Conservation (phyloP, 2,888 invertebrate genomes). For the Rhaphigaster nebulosa region DNA sequence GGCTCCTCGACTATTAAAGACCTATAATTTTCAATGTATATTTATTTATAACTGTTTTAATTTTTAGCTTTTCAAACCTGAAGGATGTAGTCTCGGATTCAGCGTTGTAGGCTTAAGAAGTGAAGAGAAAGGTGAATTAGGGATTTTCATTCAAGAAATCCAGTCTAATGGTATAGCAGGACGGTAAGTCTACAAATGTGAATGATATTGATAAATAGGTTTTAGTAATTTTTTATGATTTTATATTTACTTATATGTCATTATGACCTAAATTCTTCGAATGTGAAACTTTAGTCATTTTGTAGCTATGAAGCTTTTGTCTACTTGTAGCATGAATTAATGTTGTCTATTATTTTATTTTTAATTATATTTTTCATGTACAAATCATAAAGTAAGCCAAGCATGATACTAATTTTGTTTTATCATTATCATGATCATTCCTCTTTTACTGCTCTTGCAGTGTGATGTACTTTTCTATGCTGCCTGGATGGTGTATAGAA, state of each 20-base stretch:
- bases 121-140: slow-evolving; percentile 76
- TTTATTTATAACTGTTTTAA: neutral
- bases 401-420: neutral
- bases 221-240: neutral
- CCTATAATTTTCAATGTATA: neutral
- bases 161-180: slow-evolving; percentile 77
- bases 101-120: slow-evolving; percentile 76
- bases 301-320: neutral
- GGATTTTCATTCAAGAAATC: slow-evolving; percentile 78
- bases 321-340: neutral
- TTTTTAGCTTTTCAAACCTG: slow-evolving; percentile 74
- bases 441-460: no score
- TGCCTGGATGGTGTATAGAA: no score
- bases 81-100: slow-evolving; percentile 80
- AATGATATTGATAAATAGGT: neutral
- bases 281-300: neutral
- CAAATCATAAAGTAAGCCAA: neutral
- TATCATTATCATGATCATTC: neutral
- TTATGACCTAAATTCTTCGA: neutral
- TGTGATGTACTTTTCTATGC: no score
- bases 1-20: neutral
- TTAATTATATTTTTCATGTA: neutral
- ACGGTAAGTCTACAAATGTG: slow-evolving; percentile 71
- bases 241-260: neutral
- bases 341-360: neutral